Percentiles rank a stretch among this genome's conserved stretches.
Conservation (phyloP, 2,113 vertebrate species). For the Ifrita kowaldi region DNA sequence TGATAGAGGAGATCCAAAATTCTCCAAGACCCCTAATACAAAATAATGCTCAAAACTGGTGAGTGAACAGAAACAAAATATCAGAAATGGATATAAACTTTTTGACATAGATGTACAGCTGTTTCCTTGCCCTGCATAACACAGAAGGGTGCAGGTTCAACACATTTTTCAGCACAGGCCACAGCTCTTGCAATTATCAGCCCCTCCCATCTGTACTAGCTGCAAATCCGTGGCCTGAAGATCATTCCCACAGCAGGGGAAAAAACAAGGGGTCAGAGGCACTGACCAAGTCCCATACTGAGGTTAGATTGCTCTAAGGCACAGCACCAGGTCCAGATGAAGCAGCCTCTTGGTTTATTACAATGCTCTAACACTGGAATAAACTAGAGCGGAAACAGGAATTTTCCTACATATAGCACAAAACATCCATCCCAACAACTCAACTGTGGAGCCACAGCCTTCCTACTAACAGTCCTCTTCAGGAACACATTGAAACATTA, state of each 20-base stretch:
- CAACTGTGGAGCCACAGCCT: not conserved
- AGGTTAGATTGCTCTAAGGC: not conserved
- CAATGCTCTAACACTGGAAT: not conserved
- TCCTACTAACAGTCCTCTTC: not conserved
- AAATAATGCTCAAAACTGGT: not conserved
- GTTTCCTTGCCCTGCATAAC: not conserved
- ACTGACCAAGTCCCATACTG: not conserved
- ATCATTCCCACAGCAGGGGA: not conserved
- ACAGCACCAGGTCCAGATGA: rapidly evolving
- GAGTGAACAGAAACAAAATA: not conserved
- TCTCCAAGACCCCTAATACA: not conserved
- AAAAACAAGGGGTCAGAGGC: not conserved
- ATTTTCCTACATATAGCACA: not conserved
- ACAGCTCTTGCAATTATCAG: not conserved
- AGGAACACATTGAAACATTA: not conserved
- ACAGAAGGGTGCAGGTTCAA: not conserved
- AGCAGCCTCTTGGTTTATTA: not conserved
- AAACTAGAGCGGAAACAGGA: rapidly evolving
- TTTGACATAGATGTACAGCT: rapidly evolving
- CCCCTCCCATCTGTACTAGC: not conserved
- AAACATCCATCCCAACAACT: not conserved
- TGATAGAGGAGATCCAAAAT: not conserved
- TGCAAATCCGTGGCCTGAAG: not conserved
- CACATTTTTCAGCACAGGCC: not conserved
- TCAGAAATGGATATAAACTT: not conserved